These are phyloP conservation scores for Stenichneumon culpator DNA, from an alignment of 2,888 invertebrate genomes.

Conservation along the genomic window DNA sequence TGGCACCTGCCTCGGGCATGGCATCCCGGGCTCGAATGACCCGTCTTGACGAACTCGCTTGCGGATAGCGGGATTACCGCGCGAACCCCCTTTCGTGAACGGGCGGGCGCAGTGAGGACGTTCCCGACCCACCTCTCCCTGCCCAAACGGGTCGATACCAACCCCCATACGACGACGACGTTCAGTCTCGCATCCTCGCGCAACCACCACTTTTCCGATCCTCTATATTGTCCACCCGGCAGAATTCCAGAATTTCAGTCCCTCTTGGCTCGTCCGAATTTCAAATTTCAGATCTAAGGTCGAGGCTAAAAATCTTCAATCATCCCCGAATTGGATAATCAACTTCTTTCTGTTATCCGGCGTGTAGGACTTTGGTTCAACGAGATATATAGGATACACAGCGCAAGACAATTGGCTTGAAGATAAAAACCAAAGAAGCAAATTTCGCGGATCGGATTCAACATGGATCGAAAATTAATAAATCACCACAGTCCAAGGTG, in stretches of 20 bases:
- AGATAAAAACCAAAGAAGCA: background rate
- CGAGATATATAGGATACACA: background rate
- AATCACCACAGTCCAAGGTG: no score
- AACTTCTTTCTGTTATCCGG: no score
- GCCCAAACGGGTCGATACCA: conserved; percentile 79
- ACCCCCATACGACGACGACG: conserved; percentile 70
- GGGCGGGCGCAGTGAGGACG: conserved; percentile 60
- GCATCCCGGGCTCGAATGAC: conserved; percentile 83
- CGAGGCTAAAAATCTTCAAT: background rate
- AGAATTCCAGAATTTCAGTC: conserved; percentile 28
- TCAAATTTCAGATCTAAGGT: background rate
- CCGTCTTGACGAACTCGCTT: conserved; percentile 72
- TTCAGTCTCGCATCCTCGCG: conserved; percentile 57
- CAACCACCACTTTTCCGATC: conserved; percentile 8
- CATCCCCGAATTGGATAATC: background rate
- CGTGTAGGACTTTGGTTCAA: background rate
- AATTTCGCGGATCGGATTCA: background rate
- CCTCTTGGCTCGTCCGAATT: background rate
- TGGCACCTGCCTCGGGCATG: conserved; percentile 82
- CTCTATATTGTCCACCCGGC: conserved; percentile 12
- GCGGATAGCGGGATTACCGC: conserved; percentile 45
- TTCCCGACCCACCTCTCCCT: conserved; percentile 57
- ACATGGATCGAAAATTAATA: no score
- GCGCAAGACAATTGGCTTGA: background rate
- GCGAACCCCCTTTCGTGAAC: conserved; percentile 47